Conservation (phyloP, 2,888 invertebrate genomes). For the Epirrhoe tristata region DNA sequence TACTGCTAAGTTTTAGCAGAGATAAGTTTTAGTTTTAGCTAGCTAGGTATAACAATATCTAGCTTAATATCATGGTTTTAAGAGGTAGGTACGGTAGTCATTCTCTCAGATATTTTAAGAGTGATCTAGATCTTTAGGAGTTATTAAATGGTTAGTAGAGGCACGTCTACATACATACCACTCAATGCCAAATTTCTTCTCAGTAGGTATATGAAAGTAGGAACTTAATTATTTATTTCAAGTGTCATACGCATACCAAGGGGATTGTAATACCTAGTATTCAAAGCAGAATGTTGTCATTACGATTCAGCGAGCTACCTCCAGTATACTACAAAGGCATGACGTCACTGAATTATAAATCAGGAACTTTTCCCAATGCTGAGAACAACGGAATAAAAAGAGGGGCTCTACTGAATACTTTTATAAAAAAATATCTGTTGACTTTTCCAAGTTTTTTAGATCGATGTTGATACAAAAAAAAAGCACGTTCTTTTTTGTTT, state of each 20-base stretch:
- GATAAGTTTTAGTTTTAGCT: neutral
- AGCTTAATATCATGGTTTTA: too few species aligned
- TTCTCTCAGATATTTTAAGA: too few species aligned
- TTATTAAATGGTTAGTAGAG: too few species aligned
- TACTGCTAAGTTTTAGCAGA: too few species aligned
- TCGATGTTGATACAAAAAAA: conserved; percentile 12
- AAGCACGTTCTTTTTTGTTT: neutral
- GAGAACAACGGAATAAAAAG: conserved; percentile 38
- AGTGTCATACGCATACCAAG: neutral
- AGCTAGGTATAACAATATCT: too few species aligned
- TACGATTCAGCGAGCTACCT: conserved; percentile 16
- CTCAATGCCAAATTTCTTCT: too few species aligned
- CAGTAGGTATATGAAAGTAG: neutral
- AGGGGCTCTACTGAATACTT: conserved; percentile 28
- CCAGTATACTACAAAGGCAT: conserved; percentile 26
- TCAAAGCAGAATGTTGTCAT: conserved; percentile 20
- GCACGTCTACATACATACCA: too few species aligned
- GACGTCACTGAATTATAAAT: conserved; percentile 33
- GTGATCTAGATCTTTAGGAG: too few species aligned
- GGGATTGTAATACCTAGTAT: conserved; percentile 4
- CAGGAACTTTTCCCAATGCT: conserved; percentile 24
- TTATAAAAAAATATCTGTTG: conserved; percentile 21
- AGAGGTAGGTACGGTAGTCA: too few species aligned
- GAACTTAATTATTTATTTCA: neutral
- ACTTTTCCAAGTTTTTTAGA: conserved; percentile 15